Evolutionary conservation across 2,797 vertebrate species (phyloP).

Genomic region (Dermochelys coriacea): DNA sequence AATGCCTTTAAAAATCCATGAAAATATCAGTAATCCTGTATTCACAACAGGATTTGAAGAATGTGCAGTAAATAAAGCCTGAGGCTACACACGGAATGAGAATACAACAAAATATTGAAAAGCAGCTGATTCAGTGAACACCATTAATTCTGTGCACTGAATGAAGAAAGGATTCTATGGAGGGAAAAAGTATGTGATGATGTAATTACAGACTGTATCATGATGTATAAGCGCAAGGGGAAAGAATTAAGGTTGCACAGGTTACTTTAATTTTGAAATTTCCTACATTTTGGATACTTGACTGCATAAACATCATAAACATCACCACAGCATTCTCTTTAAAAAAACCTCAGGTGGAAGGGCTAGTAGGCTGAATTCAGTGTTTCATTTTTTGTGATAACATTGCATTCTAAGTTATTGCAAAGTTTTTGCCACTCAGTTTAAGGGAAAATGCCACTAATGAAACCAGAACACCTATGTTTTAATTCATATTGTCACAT

Average conservation of each 20-base stretch:
- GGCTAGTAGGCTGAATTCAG: not conserved
- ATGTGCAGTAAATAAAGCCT: not conserved
- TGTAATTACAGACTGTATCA: not conserved
- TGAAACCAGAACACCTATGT: not conserved
- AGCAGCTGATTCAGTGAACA: not conserved
- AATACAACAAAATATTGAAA: slow-evolving; percentile 4
- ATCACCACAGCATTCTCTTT: not conserved
- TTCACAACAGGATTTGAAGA: not conserved
- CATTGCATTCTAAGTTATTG: not conserved
- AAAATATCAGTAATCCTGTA: not conserved
- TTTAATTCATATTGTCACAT: not conserved
- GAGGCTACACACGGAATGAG: not conserved
- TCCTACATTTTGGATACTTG: not conserved
- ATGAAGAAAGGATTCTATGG: not conserved
- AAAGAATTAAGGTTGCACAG: not conserved
- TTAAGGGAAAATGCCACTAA: not conserved
- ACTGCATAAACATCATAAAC: not conserved
- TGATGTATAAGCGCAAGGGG: not conserved
- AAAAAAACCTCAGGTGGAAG: no score
- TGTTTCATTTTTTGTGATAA: not conserved
- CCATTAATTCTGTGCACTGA: not conserved
- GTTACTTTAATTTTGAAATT: not conserved
- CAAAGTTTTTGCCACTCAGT: not conserved
- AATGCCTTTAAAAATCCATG: not conserved
- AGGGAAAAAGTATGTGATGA: not conserved